These are phyloP conservation scores for Phainopepla nitens DNA, from an alignment of 2,113 vertebrate species.

Conservation along the genomic window DNA sequence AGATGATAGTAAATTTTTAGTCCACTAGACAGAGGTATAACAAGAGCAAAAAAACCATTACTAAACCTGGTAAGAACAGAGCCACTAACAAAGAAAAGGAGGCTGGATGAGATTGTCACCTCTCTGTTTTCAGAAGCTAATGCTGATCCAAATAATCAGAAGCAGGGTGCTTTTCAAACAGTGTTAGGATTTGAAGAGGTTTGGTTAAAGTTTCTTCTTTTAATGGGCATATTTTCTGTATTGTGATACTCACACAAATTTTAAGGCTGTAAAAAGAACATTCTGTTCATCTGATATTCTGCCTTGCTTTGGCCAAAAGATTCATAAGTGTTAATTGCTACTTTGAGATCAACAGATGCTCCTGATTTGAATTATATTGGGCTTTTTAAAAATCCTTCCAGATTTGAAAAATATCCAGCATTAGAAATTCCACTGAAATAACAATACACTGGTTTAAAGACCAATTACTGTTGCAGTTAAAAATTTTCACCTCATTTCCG, in stretches of 20 bases:
- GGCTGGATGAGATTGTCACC: background rate
- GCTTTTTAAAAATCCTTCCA: background rate
- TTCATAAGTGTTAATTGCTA: background rate
- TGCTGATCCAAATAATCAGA: conserved; percentile 13
- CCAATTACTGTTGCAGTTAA: background rate
- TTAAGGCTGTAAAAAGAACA: background rate
- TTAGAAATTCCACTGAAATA: background rate
- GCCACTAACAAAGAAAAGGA: background rate
- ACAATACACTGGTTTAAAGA: background rate
- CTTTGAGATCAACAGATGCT: background rate
- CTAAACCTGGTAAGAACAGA: background rate
- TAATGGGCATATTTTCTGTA: background rate
- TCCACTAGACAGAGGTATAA: background rate
- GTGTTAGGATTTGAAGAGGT: background rate
- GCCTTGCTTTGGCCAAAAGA: background rate
- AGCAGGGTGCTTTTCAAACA: conserved; percentile 17
- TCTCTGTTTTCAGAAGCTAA: background rate
- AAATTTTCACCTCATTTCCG: background rate
- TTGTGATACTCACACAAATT: background rate
- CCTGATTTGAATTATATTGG: background rate
- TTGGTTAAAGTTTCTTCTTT: conserved; percentile 1
- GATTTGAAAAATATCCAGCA: background rate
- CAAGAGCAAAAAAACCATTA: background rate
- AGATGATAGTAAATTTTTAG: background rate
- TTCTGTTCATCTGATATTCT: background rate